Evolutionary conservation across 35 echinoderm and acorn worm species (phyloP).

Genomic region (Eucidaris tribuloides): DNA sequence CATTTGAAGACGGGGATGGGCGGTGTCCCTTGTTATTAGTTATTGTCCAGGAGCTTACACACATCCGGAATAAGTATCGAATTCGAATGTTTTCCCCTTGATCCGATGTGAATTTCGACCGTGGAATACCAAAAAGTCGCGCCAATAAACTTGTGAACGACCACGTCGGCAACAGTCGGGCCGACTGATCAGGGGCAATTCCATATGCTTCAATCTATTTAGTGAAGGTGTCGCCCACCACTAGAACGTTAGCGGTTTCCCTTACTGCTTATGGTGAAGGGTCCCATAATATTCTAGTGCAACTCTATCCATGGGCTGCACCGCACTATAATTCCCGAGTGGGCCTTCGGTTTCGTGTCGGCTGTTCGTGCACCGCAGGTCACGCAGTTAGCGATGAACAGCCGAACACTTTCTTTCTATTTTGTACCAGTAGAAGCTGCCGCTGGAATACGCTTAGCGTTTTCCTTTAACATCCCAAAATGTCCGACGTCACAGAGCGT

Average conservation of each 20-base stretch:
- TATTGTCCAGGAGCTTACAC: too few species aligned
- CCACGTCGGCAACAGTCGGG: neutral
- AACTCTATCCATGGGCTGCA: neutral
- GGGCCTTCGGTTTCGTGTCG: conserved; percentile 14
- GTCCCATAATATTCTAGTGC: conserved; percentile 27
- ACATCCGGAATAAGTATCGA: too few species aligned
- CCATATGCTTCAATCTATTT: conserved; percentile 47
- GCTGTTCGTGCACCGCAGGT: conserved; percentile 1
- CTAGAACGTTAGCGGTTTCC: conserved; percentile 50
- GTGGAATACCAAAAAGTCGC: too few species aligned
- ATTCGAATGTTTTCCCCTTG: too few species aligned
- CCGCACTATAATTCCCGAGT: conserved; percentile 13
- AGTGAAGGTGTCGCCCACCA: conserved; percentile 32
- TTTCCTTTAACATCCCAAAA: neutral
- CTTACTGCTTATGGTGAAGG: conserved; percentile 26
- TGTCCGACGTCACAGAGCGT: neutral
- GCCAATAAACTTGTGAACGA: conserved; percentile 2
- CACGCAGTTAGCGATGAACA: neutral
- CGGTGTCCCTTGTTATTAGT: too few species aligned
- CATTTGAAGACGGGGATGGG: too few species aligned
- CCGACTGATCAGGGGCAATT: neutral
- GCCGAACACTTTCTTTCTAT: conserved; percentile 10
- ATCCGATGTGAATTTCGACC: too few species aligned
- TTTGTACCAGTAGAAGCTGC: neutral
- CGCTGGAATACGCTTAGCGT: neutral